Evolutionary conservation across 2,113 vertebrate genomes (phyloP).

Genomic region (western clawed frog (Xenopus tropicalis)): UCB_Xtro_10.0 CM004445.2:55036001-55036500

Average conservation of each 20-base stretch:
- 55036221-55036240: slow-evolving; percentile 90
- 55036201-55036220: slow-evolving; percentile 87
- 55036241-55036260: slow-evolving; percentile 94
- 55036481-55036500: too few species aligned
- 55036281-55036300: slow-evolving; percentile 98
- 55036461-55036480: too few species aligned
- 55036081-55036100: too few species aligned
- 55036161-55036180: not conserved
- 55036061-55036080: too few species aligned
- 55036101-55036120: too few species aligned
- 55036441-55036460: not conserved
- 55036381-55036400: slow-evolving; percentile 99
- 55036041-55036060: too few species aligned
- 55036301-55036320: slow-evolving; percentile 93
- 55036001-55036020: too few species aligned
- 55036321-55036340: slow-evolving; percentile 90
- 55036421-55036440: slow-evolving; percentile 72
- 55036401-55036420: slow-evolving; percentile 97
- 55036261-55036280: slow-evolving; percentile 99
- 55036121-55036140: too few species aligned
- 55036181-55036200: not conserved
- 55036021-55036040: too few species aligned
- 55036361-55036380: slow-evolving; percentile 98
- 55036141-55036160: not conserved
- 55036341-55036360: slow-evolving; percentile 96